phyloP scores from a whole-genome alignment of 2,888 invertebrate species.

The Eucera pruinosa region DNA sequence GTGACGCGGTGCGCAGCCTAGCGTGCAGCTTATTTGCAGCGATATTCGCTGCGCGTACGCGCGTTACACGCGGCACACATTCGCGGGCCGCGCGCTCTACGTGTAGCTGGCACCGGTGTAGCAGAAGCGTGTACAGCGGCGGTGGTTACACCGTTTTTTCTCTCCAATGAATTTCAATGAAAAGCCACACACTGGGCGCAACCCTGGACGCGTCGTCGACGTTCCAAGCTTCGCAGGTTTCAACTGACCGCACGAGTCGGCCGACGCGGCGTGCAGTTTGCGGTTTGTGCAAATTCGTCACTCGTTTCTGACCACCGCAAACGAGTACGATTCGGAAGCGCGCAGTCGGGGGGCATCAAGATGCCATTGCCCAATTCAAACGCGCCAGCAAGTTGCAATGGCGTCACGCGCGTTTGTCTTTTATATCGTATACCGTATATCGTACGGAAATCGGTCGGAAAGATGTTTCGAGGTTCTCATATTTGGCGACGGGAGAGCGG shows the following conservation, averaged over 20 bases:
- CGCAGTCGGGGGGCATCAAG: constrained; percentile 4
- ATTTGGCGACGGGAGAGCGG: constrained; percentile 20
- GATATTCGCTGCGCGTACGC: background rate
- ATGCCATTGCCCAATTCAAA: constrained; percentile 19
- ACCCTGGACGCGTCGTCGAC: constrained; percentile 27
- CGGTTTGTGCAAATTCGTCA: constrained; percentile 61
- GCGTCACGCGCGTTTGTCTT: constrained; percentile 47
- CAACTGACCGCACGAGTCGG: constrained; percentile 44
- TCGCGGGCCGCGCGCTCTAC: too few relatives aligned
- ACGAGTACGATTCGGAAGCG: constrained; percentile 38
- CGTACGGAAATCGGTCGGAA: too few relatives aligned
- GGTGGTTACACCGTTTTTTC: constrained; percentile 47
- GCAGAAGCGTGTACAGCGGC: constrained; percentile 4
- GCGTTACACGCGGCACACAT: too few relatives aligned
- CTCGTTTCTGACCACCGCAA: constrained; percentile 61
- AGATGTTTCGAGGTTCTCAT: constrained; percentile 13
- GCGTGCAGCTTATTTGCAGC: background rate
- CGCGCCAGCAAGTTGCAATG: constrained; percentile 1
- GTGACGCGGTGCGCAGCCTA: too few relatives aligned
- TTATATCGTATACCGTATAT: too few relatives aligned
- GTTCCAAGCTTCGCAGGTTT: constrained; percentile 36
- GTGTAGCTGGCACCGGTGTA: too few relatives aligned
- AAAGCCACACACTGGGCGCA: constrained; percentile 42
- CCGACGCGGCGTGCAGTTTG: constrained; percentile 53
- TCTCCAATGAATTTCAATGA: constrained; percentile 66